Evolutionary conservation across 2,888 invertebrate species (phyloP), one percentile per base, ranked within the genome.

Genomic region (Apodemia mormo): DNA sequence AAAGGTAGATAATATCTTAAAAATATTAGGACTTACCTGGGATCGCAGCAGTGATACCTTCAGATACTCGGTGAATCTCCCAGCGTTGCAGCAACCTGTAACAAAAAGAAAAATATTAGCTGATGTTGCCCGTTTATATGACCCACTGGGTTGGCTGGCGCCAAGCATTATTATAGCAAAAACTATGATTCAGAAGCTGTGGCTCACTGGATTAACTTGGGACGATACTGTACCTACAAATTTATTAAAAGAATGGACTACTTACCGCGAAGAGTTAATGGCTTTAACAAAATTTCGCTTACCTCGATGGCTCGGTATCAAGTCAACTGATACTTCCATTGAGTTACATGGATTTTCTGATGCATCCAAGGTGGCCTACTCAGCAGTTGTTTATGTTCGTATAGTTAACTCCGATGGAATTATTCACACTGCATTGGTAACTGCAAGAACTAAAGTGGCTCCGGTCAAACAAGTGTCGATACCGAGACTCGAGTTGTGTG

Each of bases 291-390:
- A 49, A 2, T 49, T 49, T 4, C 49, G 14, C 49, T 49, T 49
- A 14, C 12, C 49, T 14, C 49, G 49, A 2, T 49, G 49, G 49
- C 49, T 30, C 12, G 9, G 58, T 5, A 45, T 7, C 14, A 10
- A 45, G 67, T 61, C 65, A 56, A 61, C 40, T 7, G 30, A n/a
- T 30, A 69, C 45, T 70, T 29, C 12, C 14, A 61, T 74, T 3
- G 74, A 77, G 65, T 66, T 77, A 7, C 75, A 76, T 65, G 74
- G 70, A 0, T 77, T 76, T 37, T 45, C 69, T 40, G 77, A 77
- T 66, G 73, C 74, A 8, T 76, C 76, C 2, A 71, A 71, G 12
- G 33, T 70, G 45, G 12, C 45, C 45, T 45, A 45, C 12, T 10
- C 12, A 4, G 45, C 45, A 45, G 12, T 45, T 45, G 45, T 45